Evolutionary conservation across 2,113 vertebrate species (phyloP).

Genomic region (Hypanus sabinus): DNA sequence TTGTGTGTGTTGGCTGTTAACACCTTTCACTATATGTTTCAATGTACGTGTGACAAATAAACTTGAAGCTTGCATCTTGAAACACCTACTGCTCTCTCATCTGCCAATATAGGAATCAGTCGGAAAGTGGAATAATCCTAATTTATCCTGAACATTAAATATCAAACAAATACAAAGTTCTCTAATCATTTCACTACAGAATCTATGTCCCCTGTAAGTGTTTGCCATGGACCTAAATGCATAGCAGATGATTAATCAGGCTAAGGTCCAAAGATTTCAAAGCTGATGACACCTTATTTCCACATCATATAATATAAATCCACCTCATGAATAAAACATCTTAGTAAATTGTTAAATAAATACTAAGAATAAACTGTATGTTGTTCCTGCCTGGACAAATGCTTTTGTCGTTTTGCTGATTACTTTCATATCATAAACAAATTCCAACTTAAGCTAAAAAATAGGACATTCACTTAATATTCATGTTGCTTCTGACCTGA

Average conservation of each 20-base stretch:
- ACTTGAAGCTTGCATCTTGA: no score
- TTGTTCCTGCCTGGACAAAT: background rate
- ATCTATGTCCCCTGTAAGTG: background rate
- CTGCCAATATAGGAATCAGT: background rate
- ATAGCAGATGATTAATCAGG: constrained; percentile 2
- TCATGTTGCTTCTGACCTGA: background rate
- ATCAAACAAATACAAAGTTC: background rate
- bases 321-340: background rate
- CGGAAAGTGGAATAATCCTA: background rate
- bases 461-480: background rate
- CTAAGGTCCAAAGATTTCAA: constrained; percentile 14
- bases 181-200: background rate
- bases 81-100: background rate
- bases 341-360: background rate
- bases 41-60: no score
- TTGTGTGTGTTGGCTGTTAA: no score
- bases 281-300: background rate
- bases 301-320: background rate
- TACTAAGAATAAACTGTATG: background rate
- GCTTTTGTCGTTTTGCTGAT: background rate
- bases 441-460: background rate
- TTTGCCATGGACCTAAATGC: background rate
- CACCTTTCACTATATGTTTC: no score
- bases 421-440: background rate
- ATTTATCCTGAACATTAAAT: background rate